Base-by-base conservation (phyloP, 2,113 vertebrate genomes). In the Bos taurus region DNA sequence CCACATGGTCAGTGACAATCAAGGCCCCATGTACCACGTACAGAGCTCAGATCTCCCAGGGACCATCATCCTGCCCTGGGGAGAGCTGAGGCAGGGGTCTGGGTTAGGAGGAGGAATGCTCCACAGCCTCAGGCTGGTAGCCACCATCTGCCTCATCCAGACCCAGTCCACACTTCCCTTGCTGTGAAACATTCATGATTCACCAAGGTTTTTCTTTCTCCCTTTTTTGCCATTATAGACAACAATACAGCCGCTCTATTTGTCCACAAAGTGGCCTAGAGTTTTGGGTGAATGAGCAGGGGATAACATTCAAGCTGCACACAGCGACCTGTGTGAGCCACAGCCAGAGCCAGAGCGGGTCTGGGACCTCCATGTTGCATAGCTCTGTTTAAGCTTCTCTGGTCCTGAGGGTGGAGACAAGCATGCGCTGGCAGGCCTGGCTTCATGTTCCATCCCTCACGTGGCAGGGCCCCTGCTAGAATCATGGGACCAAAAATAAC, bases 151-250 rank as follows among this genome's bases (percentile, higher is more conserved):
- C 46, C 12, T 3, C 0, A 0, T 23, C 54, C 14, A 10, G 54
- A 60, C 40, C 12, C 80, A 2, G 7, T 16, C 19, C 26, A 5
- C n/a, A 77, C n/a, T n/a, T 19, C 21, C 26, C 16, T 4, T 2
- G 8, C 6, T 0, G 0, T 8, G 17, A 2, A n/a, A 26, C 7
- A 2, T 1, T 1, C 7, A 7, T 0, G 5, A 3, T 10, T 14
- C 23, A 1, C 33, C 23, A 3, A 19, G 19, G 26, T 23, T 46
- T 74, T 56, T 28, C 25, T 21, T 36, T 50, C 25, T 48, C 54
- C 4, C 64, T 56, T 7, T 60, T n/a, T 23, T 13, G 3, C 50
- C 19, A 3, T 9, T n/a, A 5, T 17, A 56, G 82, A 33, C 13
- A 57, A 57, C 1, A 19, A 43, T 10, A 12, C 8, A 5, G 10